Base-by-base conservation (phyloP, 2,888 invertebrate species). In the Abrostola tripartita region DNA sequence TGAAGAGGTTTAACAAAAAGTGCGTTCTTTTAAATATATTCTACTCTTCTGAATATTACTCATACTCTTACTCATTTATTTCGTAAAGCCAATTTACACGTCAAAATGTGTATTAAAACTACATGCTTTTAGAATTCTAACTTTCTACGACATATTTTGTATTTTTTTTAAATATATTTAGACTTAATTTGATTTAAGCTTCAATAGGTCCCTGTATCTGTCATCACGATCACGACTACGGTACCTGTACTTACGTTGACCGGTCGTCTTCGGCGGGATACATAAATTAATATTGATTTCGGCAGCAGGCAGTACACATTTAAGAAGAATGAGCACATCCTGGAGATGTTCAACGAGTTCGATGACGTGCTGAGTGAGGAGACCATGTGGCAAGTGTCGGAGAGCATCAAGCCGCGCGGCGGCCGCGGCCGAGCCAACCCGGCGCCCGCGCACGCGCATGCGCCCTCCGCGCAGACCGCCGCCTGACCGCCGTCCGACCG, bases 341-440 rank as follows among this genome's bases (percentile, higher is more conserved):
- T 99, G 82, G 96, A 97, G 78, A 98, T 99, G 95, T 99, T 99
- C 95, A 98, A 98, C 94, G 98, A 98, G 93, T 99, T 99, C 93
- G 98, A 98, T 88, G 98, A 99, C 91, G 98, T 97, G 89, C 96
- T 99, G 82, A 97, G 97, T 88, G 99, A 99, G 93, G 99, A 99
- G 91, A 98, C 98, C 64, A 98, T 99, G 97, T 99, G 99, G 99
- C 98, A 98, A 91, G 97, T 99, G 84, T 99, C 99, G 0, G 99
- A 99, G 94, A 97, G 96, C 77, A 99, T 99, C 82, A 99, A 99
- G 95, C 99, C 99, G 59, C 95, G 98, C 65, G 97, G 96, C 37
- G 96, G 96, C 1, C 96, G 96, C 72, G 94, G 96, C 82, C 87
- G 92, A 49, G 76, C 85, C 65, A 64, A 83, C 35, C 78, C 88